Evolutionary conservation across 2,888 invertebrate genomes (phyloP), one percentile per base, ranked within the genome.

Genomic region (Parnassius smintheus): DNA sequence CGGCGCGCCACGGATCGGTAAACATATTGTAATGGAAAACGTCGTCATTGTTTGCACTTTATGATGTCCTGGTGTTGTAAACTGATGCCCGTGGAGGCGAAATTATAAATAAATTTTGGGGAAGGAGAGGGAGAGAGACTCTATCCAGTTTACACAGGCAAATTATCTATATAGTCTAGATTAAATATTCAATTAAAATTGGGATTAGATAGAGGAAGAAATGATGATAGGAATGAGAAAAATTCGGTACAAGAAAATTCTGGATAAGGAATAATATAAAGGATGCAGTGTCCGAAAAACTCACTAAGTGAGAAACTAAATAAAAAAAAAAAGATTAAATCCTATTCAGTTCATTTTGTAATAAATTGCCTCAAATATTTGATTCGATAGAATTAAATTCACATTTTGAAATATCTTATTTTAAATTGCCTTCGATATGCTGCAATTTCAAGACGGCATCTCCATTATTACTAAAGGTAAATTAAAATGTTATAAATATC

Each of bases 11-110:
- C 87, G 91, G 89, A 88, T 91, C 88, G 90, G 91, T 86, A 91
- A 91, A 91, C 91, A 91, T 91, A 91, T 91, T 91, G 91, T 91
- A 91, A 91, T 91, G 91, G 91, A 91, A 91, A 91, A 89, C 87
- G 88, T 84, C 83, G 83, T 85, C 88, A 87, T 88, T 91, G 91
- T 91, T 91, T 91, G 85, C 89, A 85, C 85, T 89, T 91, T 89
- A 89, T 87, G 88, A 89, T 87, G 90, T 90, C 87, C 91, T 83
- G 75, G 82, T 77, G 82, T 74, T 86, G 87, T 86, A 85, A 86
- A 85, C 81, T 85, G 90, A 87, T 80, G 86, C 74, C 66, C 68
- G 66, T 61, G 49, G 55, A 49, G 42, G 48, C 42, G 10, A 44
- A 45, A 54, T 48, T 12, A 62, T 62, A 62, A 62, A 62, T 58